Evolutionary conservation across 2,888 invertebrate species (phyloP).

Genomic region (Nemapogon koenigi): DNA sequence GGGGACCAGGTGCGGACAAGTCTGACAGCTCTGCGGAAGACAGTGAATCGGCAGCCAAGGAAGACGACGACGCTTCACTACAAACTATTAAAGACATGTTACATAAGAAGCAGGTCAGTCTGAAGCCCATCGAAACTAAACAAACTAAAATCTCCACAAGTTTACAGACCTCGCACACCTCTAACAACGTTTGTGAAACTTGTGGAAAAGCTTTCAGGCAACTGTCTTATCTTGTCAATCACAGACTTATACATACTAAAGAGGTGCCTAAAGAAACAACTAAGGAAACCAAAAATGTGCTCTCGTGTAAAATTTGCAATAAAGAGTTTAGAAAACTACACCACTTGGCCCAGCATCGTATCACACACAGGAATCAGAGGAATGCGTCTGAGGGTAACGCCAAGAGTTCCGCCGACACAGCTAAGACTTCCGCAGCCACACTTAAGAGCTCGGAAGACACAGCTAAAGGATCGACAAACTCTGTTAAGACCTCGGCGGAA

Average conservation of each 20-base stretch:
- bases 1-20: no score
- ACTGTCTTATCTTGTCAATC: constrained; percentile 47
- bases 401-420: constrained; percentile 48
- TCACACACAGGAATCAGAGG: constrained; percentile 37
- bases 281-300: constrained; percentile 28
- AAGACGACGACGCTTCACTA: no score
- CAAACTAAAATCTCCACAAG: background rate
- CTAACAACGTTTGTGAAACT: constrained; percentile 37
- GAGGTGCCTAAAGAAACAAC: constrained; percentile 30
- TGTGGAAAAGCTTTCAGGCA: constrained; percentile 57
- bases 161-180: no score
- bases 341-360: constrained; percentile 53
- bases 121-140: no score
- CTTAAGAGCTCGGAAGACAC: background rate
- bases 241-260: constrained; percentile 45
- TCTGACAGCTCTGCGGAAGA: no score
- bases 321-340: constrained; percentile 55
- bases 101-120: no score
- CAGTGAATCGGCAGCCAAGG: no score
- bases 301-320: constrained; percentile 51
- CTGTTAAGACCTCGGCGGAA: background rate
- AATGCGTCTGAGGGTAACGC: no score
- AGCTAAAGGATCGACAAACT: constrained; percentile 8
- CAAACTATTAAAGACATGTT: no score
- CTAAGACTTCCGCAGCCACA: no score